Evolutionary conservation across 2,888 invertebrate species (phyloP).

Genomic region (Muschampia plurimacula): DNA sequence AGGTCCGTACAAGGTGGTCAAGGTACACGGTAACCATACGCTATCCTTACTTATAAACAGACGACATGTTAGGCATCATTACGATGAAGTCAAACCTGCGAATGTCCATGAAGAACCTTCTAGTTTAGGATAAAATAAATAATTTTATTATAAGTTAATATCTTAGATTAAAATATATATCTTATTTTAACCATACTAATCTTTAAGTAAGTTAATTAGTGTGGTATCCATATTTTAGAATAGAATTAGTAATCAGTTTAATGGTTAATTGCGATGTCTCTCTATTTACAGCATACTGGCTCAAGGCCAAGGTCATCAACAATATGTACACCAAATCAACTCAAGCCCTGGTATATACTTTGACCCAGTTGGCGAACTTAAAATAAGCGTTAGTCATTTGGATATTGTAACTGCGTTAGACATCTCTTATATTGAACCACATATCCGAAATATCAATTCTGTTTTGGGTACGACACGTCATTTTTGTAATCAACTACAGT

Average conservation of each 20-base stretch:
- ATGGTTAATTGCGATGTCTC: too few relatives aligned
- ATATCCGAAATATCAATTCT: not conserved
- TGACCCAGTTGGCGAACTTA: not conserved
- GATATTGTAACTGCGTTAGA: not conserved
- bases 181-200: too few relatives aligned
- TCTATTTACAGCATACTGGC: too few relatives aligned
- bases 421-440: not conserved
- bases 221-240: too few relatives aligned
- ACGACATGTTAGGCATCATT: not conserved
- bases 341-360: not conserved
- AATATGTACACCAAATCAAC: not conserved
- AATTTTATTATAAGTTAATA: too few relatives aligned
- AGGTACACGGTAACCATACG: constrained; percentile 9
- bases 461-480: not conserved
- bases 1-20: not conserved
- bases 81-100: not conserved
- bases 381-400: not conserved
- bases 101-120: not conserved
- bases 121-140: not conserved
- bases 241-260: too few relatives aligned
- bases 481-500: not conserved
- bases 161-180: too few relatives aligned
- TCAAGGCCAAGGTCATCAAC: not conserved
- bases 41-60: not conserved
- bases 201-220: too few relatives aligned